A percentile compares a stretch with the other conserved stretches of the same genome.
Conservation (phyloP, 2,113 vertebrate genomes). For the Cyprinodon brontotheroides region DNA sequence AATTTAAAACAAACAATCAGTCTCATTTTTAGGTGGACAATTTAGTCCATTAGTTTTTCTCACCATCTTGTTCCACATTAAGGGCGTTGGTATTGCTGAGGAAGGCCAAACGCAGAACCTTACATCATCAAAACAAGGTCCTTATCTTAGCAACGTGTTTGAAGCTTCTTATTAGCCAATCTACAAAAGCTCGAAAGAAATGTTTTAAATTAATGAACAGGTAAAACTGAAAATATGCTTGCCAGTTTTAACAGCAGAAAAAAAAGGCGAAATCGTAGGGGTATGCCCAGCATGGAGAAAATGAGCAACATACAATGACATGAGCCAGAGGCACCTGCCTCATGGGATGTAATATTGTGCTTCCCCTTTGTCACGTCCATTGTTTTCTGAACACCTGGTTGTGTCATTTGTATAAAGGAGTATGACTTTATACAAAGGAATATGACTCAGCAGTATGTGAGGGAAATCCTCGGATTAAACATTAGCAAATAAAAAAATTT, state of each 20-base stretch:
- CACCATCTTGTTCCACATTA: background rate
- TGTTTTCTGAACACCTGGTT: slow-evolving; percentile 16
- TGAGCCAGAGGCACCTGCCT: background rate
- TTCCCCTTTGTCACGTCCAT: slow-evolving; percentile 4
- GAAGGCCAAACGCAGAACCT: background rate
- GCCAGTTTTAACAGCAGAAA: background rate
- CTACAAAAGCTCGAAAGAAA: background rate
- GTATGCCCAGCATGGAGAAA: background rate
- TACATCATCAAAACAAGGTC: too few species aligned
- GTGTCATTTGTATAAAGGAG: background rate
- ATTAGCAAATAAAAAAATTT: background rate
- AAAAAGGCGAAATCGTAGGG: background rate
- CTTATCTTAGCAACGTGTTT: background rate
- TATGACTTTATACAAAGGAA: too few species aligned
- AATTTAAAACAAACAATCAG: background rate
- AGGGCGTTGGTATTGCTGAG: background rate
- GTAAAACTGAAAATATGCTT: background rate
- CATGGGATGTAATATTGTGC: slow-evolving; percentile 1
- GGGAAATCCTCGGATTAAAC: background rate
- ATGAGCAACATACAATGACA: background rate
- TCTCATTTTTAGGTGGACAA: background rate
- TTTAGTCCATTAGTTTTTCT: too few species aligned
- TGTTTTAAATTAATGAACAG: background rate
- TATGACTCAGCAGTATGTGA: slow-evolving; percentile 1
- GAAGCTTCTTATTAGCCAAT: background rate